phyloP scores from a whole-genome alignment of 2,797 vertebrate species.

The Psittacula derbiana region DNA sequence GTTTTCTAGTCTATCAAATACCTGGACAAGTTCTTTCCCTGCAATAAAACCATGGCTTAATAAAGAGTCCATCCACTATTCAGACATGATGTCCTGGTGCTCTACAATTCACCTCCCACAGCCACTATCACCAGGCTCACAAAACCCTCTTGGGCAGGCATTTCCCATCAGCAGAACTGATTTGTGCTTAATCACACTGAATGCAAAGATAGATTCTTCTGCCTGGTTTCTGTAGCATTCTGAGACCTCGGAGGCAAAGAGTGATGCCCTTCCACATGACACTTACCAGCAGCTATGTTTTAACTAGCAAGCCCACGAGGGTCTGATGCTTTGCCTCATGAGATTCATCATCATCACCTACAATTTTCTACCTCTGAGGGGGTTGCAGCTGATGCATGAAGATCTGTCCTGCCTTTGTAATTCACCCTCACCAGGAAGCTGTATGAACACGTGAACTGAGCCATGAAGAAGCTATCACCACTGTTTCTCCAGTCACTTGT shows the following conservation, averaged over 20 bases:
- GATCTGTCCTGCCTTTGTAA: background rate
- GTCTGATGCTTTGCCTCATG: background rate
- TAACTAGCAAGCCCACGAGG: background rate
- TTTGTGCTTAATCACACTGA: background rate
- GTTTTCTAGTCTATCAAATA: background rate
- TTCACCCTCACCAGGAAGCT: background rate
- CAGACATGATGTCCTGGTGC: rapidly evolving
- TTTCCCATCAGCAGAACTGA: background rate
- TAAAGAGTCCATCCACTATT: background rate
- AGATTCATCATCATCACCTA: background rate
- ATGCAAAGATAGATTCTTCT: background rate
- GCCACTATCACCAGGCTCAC: background rate
- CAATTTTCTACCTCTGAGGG: background rate
- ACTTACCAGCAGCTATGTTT: background rate
- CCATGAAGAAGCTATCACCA: rapidly evolving
- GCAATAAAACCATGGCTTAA: background rate
- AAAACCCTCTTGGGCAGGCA: background rate
- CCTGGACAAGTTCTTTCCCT: background rate
- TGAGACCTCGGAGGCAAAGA: background rate
- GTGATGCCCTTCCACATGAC: background rate
- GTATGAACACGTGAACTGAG: background rate
- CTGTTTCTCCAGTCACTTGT: background rate
- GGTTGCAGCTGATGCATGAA: background rate
- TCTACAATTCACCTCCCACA: background rate
- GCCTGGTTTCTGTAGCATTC: background rate